These are phyloP conservation scores for Drosophila multiciliata DNA, from an alignment of 2,888 invertebrate genomes.

Conservation along the genomic window DNA sequence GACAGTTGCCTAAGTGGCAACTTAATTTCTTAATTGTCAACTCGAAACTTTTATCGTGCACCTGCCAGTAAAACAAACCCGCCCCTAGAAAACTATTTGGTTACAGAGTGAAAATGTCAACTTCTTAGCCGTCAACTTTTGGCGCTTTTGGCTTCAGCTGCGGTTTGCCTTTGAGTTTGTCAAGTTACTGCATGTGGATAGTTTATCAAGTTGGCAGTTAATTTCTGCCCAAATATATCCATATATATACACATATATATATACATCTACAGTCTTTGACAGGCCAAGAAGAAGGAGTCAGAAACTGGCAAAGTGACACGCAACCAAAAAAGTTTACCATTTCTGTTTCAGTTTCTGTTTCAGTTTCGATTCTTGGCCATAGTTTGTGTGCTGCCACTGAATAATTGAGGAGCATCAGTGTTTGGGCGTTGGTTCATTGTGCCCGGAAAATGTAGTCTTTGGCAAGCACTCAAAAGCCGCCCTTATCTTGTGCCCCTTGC, in stretches of 20 bases:
- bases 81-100: conserved; percentile 57
- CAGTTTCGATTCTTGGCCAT: conserved; percentile 9
- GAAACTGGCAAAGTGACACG: conserved; percentile 73
- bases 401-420: conserved; percentile 59
- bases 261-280: conserved; percentile 37
- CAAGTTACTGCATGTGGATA: conserved; percentile 27
- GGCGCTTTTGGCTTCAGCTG: conserved; percentile 40
- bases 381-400: conserved; percentile 42
- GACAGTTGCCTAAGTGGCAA: conserved; percentile 83
- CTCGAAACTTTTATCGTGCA: conserved; percentile 75
- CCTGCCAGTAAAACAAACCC: conserved; percentile 51
- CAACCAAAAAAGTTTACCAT: conserved; percentile 47
- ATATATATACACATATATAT: background rate
- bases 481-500: conserved; percentile 34
- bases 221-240: conserved; percentile 45
- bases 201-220: conserved; percentile 60
- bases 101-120: conserved; percentile 41
- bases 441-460: conserved; percentile 14
- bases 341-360: conserved; percentile 29
- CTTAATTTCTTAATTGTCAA: conserved; percentile 85
- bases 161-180: conserved; percentile 70
- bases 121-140: conserved; percentile 47
- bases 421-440: conserved; percentile 31
- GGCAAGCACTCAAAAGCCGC: conserved; percentile 46
- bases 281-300: conserved; percentile 39